A percentile compares a stretch with the other conserved stretches of the same genome.
Conservation (phyloP, 2,888 invertebrate species). For the Acheta domesticus region DNA sequence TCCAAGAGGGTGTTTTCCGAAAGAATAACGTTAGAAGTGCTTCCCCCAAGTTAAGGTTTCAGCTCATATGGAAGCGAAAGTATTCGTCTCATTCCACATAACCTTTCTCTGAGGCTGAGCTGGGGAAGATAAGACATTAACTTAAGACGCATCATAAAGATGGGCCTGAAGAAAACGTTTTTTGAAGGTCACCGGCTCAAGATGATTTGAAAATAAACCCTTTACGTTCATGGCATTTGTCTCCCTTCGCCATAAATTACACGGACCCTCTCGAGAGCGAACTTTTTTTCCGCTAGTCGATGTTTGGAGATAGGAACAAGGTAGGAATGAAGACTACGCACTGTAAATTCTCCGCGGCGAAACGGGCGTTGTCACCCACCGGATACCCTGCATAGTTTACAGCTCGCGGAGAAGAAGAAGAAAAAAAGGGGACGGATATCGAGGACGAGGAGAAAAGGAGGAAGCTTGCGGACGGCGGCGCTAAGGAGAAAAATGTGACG, state of each 20-base stretch:
- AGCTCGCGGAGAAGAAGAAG: neutral
- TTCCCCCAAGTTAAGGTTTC: neutral
- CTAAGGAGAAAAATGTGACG: neutral
- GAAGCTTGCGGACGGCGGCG: neutral
- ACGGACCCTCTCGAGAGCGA: neutral
- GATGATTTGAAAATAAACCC: neutral
- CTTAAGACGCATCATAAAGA: too few species aligned
- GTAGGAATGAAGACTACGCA: neutral
- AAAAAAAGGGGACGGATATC: neutral
- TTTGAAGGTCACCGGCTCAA: neutral
- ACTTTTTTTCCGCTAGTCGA: neutral
- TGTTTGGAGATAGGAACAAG: constrained; percentile 1
- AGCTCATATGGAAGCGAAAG: too few species aligned
- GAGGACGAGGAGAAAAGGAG: neutral
- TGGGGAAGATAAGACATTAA: neutral
- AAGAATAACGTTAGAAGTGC: too few species aligned
- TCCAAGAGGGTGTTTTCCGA: too few species aligned
- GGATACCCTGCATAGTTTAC: neutral
- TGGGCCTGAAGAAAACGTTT: neutral
- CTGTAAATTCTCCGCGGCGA: neutral
- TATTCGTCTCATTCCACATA: neutral
- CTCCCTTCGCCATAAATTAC: neutral
- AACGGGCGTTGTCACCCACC: neutral
- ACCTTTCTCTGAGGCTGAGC: neutral
- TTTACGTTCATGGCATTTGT: neutral